Conservation (phyloP, 1,140 invertebrate species). For the Drosophila nigromelanica region DNA sequence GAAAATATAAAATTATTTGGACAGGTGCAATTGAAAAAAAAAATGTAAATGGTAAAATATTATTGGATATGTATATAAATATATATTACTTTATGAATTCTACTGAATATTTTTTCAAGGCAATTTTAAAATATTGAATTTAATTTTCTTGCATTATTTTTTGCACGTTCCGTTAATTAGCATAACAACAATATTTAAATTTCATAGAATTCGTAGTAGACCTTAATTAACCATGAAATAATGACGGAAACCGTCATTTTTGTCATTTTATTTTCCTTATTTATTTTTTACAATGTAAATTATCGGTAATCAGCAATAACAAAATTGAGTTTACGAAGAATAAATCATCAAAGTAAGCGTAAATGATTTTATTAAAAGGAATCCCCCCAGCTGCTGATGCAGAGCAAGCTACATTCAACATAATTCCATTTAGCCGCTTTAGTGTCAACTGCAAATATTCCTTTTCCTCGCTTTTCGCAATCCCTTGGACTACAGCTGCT, state of each 20-base stretch:
- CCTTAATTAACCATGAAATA: too few relatives aligned
- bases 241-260: too few relatives aligned
- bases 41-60: too few relatives aligned
- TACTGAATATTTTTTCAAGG: too few relatives aligned
- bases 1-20: too few relatives aligned
- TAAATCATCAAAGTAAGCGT: neutral
- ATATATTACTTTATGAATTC: too few relatives aligned
- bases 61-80: too few relatives aligned
- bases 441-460: conserved; percentile 28
- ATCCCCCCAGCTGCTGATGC: neutral
- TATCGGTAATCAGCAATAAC: neutral
- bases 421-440: neutral
- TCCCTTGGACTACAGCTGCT: conserved; percentile 26
- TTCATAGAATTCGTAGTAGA: neutral
- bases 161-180: neutral
- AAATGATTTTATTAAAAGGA: conserved; percentile 11
- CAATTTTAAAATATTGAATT: too few relatives aligned
- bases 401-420: conserved; percentile 7
- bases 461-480: conserved; percentile 12
- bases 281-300: conserved; percentile 2
- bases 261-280: too few relatives aligned
- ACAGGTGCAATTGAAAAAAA: too few relatives aligned
- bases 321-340: conserved; percentile 3
- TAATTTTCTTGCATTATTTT: too few relatives aligned
- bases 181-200: neutral